Conservation (phyloP, 2,888 invertebrate genomes). For the Phalangium opilio region DNA sequence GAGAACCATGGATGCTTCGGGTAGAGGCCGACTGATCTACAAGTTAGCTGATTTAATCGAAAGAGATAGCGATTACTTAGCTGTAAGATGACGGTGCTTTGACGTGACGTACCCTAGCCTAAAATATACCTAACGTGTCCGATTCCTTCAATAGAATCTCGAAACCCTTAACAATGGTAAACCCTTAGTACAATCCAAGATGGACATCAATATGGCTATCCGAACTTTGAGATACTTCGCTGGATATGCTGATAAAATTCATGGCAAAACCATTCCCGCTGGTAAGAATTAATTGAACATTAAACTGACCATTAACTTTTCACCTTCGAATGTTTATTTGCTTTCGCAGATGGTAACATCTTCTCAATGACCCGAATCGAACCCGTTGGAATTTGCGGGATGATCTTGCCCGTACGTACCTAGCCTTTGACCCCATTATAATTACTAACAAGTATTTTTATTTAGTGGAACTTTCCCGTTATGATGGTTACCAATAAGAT, state of each 20-base stretch:
- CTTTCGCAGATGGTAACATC: constrained; percentile 23
- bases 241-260: constrained; percentile 82
- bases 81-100: constrained; percentile 31
- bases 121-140: no score
- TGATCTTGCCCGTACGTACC: constrained; percentile 55
- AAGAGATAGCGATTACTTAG: constrained; percentile 37
- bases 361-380: constrained; percentile 35
- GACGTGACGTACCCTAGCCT: no score
- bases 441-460: neutral
- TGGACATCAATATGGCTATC: constrained; percentile 3
- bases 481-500: constrained; percentile 44
- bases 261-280: constrained; percentile 47
- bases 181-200: neutral
- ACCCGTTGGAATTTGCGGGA: constrained; percentile 86
- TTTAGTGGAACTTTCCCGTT: constrained; percentile 38
- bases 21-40: constrained; percentile 37
- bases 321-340: neutral
- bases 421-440: constrained; percentile 2
- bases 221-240: constrained; percentile 57
- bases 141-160: constrained; percentile 3
- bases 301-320: neutral
- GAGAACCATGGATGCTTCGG: constrained; percentile 42
- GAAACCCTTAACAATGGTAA: constrained; percentile 6
- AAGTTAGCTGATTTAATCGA: constrained; percentile 41
- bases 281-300: constrained; percentile 34